These are phyloP conservation scores for Zapus hudsonius DNA, from an alignment of 2,113 vertebrate genomes.

Conservation along the genomic window DNA sequence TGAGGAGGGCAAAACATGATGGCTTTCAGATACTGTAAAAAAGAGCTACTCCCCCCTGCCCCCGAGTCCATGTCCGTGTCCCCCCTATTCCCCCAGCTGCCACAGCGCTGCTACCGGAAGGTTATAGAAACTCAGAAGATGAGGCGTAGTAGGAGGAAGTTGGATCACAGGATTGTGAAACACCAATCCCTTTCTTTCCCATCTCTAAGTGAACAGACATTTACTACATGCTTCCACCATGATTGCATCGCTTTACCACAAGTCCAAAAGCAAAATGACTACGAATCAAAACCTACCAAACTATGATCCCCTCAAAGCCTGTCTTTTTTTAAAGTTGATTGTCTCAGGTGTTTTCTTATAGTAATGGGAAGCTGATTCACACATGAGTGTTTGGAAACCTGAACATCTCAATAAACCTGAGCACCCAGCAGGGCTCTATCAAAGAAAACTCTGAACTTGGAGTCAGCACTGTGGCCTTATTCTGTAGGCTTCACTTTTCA, in stretches of 20 bases:
- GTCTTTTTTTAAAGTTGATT: not conserved
- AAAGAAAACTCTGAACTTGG: not conserved
- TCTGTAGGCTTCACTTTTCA: slow-evolving; percentile 26
- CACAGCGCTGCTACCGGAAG: not conserved
- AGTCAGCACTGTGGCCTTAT: not conserved
- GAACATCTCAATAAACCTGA: not conserved
- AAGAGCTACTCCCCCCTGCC: too few relatives aligned
- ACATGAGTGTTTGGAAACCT: not conserved
- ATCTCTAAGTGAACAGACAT: not conserved
- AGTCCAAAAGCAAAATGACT: not conserved
- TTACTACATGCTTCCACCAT: not conserved
- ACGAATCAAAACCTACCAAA: not conserved
- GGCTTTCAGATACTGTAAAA: not conserved
- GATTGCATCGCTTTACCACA: not conserved
- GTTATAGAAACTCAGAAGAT: not conserved
- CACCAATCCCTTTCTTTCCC: not conserved
- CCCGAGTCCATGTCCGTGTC: too few relatives aligned
- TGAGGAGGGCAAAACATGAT: not conserved
- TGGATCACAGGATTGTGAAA: not conserved
- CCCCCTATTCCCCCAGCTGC: too few relatives aligned
- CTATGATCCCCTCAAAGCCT: not conserved
- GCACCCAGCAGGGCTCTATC: not conserved
- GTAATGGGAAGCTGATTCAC: not conserved
- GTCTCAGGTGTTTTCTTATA: not conserved
- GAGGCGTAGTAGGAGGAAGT: not conserved